phyloP scores from a whole-genome alignment of 2,797 vertebrate genomes.

The Acropternis orthonyx region DNA sequence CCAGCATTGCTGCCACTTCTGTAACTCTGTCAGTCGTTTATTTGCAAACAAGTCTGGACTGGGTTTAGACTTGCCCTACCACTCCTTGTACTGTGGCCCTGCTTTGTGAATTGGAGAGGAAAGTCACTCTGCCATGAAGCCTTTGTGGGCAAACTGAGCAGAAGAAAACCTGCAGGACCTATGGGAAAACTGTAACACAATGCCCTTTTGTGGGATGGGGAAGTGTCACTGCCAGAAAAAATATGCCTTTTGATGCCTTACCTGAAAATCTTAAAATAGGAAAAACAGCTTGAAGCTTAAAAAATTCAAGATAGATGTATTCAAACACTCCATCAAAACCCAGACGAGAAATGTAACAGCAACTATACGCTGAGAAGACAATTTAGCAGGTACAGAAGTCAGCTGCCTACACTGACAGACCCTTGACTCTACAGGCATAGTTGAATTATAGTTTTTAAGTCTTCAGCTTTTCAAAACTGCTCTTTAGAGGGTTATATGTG shows the following conservation, averaged over 20 bases:
- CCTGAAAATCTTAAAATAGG: not conserved
- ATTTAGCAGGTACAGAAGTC: not conserved
- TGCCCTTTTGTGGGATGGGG: not conserved
- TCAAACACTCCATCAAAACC: not conserved
- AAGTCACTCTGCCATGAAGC: slow-evolving; percentile 14
- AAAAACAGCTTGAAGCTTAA: not conserved
- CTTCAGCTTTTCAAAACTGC: not conserved
- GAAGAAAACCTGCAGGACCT: not conserved
- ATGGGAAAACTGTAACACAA: not conserved
- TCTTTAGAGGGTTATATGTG: not conserved
- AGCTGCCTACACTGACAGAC: not conserved
- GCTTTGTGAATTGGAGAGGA: not conserved
- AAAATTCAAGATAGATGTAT: not conserved
- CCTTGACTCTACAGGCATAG: not conserved
- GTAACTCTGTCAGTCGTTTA: slow-evolving; percentile 1
- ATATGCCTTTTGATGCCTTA: not conserved
- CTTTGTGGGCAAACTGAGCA: not conserved
- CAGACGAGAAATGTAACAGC: not conserved
- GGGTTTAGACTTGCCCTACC: slow-evolving; percentile 48
- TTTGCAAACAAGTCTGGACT: slow-evolving; percentile 23
- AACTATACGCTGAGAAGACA: not conserved
- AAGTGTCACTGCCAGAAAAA: not conserved
- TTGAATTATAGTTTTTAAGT: not conserved
- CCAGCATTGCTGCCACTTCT: slow-evolving; percentile 28
- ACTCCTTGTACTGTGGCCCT: slow-evolving; percentile 6